Base-by-base conservation (phyloP, 2,888 invertebrate species). In the Argynnis bischoffii region DNA sequence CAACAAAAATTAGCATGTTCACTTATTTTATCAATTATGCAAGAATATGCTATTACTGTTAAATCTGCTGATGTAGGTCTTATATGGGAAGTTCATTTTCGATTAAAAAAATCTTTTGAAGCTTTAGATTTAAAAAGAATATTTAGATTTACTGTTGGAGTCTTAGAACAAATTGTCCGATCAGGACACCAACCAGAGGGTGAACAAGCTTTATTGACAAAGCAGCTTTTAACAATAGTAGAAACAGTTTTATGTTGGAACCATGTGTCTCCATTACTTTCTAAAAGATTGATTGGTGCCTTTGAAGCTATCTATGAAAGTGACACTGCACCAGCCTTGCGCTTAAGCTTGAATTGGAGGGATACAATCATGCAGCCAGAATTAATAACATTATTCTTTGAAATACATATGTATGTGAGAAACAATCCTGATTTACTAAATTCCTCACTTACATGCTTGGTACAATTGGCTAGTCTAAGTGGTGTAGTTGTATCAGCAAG, bases 41-140 rank as follows among this genome's bases (percentile, higher is more conserved):
- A 97, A 91, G 98, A 98, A 86, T 98, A 97, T 90, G 96, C 97
- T 11, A 96, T 95, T 46, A 96, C 97, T 5, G 95, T 96, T 1
- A 96, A 97, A 80, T 97, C 98, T 1, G 95, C 97, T 47, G 97
- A 97, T 87, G 96, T 97, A 14, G 97, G 98, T 6, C 91, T 98
- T 60, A 95, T 97, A 55, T 98, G 97, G 97, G 97, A 97, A 86
- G 94, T 96, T 48, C 98, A 98, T 87, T 95, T 96, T 78, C 94
- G 95, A 80, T 95, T 97, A 46, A 98, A 98, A 86, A 95, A 95
- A 78, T 94, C 95, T 54, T 98, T 98, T 91, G 98, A 98, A 93
- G 94, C 93, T 26, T 93, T 94, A 60, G 96, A 97, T 82, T 90
- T 98, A 75, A 95, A 96, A 79, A 93, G 95, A 73, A 97, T 98